Base-by-base conservation (phyloP, 1,140 invertebrate species). In the Eumaeus atala region DNA sequence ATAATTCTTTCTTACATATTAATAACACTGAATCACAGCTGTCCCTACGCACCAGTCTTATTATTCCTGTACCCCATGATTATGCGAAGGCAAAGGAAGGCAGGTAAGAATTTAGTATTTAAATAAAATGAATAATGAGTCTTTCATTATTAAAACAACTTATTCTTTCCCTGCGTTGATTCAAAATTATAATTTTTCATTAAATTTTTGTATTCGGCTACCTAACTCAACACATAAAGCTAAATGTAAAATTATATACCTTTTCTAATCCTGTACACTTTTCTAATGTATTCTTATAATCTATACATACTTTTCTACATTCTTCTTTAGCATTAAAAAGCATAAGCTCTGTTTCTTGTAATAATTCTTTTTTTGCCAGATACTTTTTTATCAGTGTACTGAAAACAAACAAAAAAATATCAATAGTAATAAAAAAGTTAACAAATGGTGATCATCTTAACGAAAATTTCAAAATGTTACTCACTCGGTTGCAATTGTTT, bases 401-500 rank as follows among this genome's bases (percentile, higher is more conserved):
- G 58, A 58, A 76, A 77, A 47, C 55, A 28, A 28, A 54, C 63
- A 18, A 12, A 51, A 16, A 55, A 56, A 51, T 53, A 11, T 8
- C 21, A 9, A 17, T 10, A 48, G 28, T 9, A 51, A 44, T 40
- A 5, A 28, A 49, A 54, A 21, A 37, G 56, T 17, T 17, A 35
- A 58, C 18, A 34, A 42, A 42, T 16, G n/a, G 10, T 5, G 12
- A 36, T n/a, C 34, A 28, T 28, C 2, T 4, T 12, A 14, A 40
- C 12, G 12, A 14, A 40, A 40, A 14, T 40, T 12, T 40, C 8
- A n/a, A 40, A 40, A 38, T 49, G 34, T 6, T 60, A 75, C 74
- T 77, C 65, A 82, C 78, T 75, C 61, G 44, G 73, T 77, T 21
- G 69, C 58, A 37, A 78, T 65, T 10, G 65, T 72, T 69, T 79